A percentile compares a stretch with the other conserved stretches of the same genome.
Evolutionary conservation across 2,797 vertebrate genomes (phyloP).

Genomic region (Emydoidea blandingii): DNA sequence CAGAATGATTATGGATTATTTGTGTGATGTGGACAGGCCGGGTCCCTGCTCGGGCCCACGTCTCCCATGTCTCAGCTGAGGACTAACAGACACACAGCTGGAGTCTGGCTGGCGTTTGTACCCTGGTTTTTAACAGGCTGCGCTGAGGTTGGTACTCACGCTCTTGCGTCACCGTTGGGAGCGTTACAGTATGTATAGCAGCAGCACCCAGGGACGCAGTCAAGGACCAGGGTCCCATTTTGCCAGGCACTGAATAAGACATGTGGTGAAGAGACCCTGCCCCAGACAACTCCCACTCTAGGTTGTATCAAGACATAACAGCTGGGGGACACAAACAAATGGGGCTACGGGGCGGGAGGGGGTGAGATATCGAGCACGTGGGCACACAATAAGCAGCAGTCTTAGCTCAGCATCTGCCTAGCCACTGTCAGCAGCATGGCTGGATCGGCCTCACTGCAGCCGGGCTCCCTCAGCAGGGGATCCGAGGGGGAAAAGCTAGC

Average conservation of each 20-base stretch:
- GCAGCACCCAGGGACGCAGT: neutral
- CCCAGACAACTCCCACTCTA: neutral
- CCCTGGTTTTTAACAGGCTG: neutral
- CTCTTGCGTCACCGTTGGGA: accelerated
- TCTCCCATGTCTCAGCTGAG: neutral
- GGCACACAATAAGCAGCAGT: too few species aligned
- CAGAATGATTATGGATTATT: neutral
- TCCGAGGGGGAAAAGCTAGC: too few species aligned
- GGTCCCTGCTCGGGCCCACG: neutral
- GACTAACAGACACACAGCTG: neutral
- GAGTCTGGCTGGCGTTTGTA: neutral
- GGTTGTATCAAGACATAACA: too few species aligned
- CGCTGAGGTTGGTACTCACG: neutral
- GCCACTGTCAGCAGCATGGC: neutral
- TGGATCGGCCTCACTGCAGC: too few species aligned
- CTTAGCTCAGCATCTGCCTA: neutral
- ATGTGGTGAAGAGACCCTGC: neutral
- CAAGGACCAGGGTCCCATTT: neutral
- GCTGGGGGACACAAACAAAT: too few species aligned
- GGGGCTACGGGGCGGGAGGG: too few species aligned
- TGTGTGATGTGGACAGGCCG: neutral
- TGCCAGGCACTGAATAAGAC: neutral
- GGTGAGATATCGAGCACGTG: too few species aligned
- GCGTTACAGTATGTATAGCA: neutral
- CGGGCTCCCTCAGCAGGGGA: too few species aligned